Base-by-base conservation (phyloP, 2,797 vertebrate genomes). In the Anas bernieri region DNA sequence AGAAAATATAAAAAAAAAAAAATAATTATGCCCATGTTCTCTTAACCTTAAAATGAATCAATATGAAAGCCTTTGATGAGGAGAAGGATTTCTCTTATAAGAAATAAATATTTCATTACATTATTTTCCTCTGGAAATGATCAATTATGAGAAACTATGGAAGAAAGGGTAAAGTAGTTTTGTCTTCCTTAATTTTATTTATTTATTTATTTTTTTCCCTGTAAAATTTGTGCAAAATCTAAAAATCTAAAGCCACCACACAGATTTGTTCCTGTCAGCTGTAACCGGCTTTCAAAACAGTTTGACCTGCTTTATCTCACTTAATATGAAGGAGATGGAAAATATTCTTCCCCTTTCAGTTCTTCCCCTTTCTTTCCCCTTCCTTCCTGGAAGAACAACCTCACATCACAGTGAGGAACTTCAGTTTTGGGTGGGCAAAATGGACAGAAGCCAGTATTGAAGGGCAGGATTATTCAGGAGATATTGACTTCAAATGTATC, bases 111-210 rank as follows among this genome's bases (percentile, higher is more conserved):
- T 88, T 95, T 95, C 21, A 39, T 56, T 48, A 76, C 31, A 67
- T 67, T 94, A 66, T 81, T 92, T 96, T 90, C 45, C 46, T 21
- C 37, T 26, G 46, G 77, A 97, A 95, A 77, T 31, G 17, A 86
- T 93, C 39, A 90, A 41, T 93, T 95, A 74, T 15, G 95, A 68
- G 66, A 95, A 95, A 95, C 59, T 67, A 66, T 90, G 18, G 41
- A 69, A 81, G 12, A 73, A 4, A 30, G 1, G 2, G 45, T 45
- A 52, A 86, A 73, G 7, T 3, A 1, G 4, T 43, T 46, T 58
- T 67, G 5, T 31, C 78, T 84, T 75, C n/a, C 43, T 58, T 11
- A 48, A 0, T 33, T 72, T 39, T 39, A 39, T 39, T 39, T 39
- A 12, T 39, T 61, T 12, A 14, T 33, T 68, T 37, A 37, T 72